Conservation (phyloP, 1,140 invertebrate genomes). For the Dendroctonus ponderosae region DNA sequence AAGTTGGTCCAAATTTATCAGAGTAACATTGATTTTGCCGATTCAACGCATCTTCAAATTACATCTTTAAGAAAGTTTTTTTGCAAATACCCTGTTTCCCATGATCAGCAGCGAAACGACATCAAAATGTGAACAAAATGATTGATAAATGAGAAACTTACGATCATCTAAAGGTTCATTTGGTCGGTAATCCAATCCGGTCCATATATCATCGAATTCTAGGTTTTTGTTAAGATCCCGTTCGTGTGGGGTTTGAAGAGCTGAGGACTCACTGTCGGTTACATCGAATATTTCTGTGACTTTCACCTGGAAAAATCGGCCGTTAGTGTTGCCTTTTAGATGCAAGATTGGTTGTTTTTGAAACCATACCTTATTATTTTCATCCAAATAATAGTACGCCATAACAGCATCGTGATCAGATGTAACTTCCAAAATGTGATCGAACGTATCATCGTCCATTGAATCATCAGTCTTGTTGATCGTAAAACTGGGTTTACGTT, state of each 20-base stretch:
- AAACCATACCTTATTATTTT: conserved; percentile 67
- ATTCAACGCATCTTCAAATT: too few relatives aligned
- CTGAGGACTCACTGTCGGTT: conserved; percentile 61
- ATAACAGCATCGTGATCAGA: conserved; percentile 82
- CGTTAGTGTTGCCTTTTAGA: conserved; percentile 5
- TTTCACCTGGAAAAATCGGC: conserved; percentile 59
- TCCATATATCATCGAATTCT: conserved; percentile 56
- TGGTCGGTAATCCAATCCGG: conserved; percentile 46
- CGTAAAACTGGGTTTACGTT: conserved; percentile 52
- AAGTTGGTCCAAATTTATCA: too few relatives aligned
- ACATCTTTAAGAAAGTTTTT: too few relatives aligned
- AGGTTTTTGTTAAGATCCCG: conserved; percentile 53
- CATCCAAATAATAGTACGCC: conserved; percentile 87
- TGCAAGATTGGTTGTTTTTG: neutral
- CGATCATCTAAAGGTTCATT: conserved; percentile 22
- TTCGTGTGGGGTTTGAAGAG: conserved; percentile 52
- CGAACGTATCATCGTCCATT: conserved; percentile 73
- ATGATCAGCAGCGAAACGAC: too few relatives aligned
- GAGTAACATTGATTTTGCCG: too few relatives aligned
- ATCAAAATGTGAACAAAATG: neutral
- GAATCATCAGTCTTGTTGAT: conserved; percentile 53
- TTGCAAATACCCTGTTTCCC: too few relatives aligned
- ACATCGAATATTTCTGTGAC: conserved; percentile 87
- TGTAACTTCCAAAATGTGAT: conserved; percentile 81
- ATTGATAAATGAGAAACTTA: conserved; percentile 20